These are phyloP conservation scores for Periphyllus acericola DNA, from an alignment of 2,888 invertebrate species.

Conservation along the genomic window DNA sequence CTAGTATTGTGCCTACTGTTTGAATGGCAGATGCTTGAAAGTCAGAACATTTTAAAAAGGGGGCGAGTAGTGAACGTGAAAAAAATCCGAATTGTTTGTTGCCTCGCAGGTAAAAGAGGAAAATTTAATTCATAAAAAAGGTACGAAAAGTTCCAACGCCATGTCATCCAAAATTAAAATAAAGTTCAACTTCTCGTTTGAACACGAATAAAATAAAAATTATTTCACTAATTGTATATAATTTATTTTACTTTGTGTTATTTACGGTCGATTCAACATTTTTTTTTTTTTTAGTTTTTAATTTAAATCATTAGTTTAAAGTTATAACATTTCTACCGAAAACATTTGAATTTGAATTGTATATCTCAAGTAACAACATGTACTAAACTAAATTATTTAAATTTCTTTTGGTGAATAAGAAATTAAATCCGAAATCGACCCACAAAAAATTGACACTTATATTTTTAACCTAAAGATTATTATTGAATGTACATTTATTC, in stretches of 20 bases:
- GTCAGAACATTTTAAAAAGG: not conserved
- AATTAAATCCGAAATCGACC: not conserved
- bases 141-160: constrained; percentile 23
- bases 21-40: constrained; percentile 21
- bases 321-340: not conserved
- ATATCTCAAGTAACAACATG: not conserved
- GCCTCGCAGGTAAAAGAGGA: constrained; percentile 5
- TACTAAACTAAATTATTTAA: not conserved
- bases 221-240: constrained; percentile 28
- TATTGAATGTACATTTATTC: not conserved
- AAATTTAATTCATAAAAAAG: constrained; percentile 5
- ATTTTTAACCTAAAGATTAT: not conserved
- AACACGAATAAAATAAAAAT: constrained; percentile 47
- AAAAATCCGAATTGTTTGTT: not conserved
- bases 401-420: not conserved
- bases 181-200: constrained; percentile 58
- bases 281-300: not conserved
- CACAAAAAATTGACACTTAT: too few relatives aligned
- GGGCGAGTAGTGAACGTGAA: too few relatives aligned
- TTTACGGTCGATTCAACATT: not conserved
- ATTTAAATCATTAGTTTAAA: not conserved
- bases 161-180: constrained; percentile 44
- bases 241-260: constrained; percentile 62
- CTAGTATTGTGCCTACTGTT: not conserved
- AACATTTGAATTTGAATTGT: not conserved